phyloP scores from a whole-genome alignment of 2,888 invertebrate species.

The Ormyrus thymus region DNA sequence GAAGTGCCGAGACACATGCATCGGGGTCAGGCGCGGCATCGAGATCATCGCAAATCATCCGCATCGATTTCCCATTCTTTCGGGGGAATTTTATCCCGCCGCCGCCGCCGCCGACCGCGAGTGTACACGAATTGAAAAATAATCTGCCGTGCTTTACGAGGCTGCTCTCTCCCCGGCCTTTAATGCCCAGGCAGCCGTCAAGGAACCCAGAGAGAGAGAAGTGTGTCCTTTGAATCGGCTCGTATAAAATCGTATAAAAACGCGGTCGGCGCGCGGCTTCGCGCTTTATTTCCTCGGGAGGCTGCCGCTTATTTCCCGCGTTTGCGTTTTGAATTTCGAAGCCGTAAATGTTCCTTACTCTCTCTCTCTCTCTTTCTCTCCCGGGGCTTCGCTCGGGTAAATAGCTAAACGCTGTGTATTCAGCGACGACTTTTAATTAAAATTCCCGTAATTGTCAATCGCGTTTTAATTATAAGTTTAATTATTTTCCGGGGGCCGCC shows the following conservation, averaged over 20 bases:
- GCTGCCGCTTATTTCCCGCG: slow-evolving; percentile 11
- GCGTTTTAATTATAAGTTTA: slow-evolving; percentile 6
- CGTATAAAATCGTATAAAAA: slow-evolving; percentile 50
- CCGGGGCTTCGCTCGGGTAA: too few relatives aligned
- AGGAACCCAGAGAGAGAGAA: background rate
- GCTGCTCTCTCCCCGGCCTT: background rate
- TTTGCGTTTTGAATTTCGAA: slow-evolving; percentile 34
- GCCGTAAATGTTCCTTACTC: slow-evolving; percentile 14
- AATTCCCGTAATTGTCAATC: background rate
- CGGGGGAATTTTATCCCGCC: slow-evolving; percentile 17
- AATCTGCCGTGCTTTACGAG: slow-evolving; percentile 36
- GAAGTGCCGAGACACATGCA: slow-evolving; percentile 38
- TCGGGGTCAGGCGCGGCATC: slow-evolving; percentile 20
- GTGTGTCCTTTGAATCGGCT: slow-evolving; percentile 20
- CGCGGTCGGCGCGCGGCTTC: slow-evolving; percentile 22
- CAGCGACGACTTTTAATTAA: background rate
- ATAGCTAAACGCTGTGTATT: background rate
- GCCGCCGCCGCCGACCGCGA: background rate
- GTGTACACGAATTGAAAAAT: slow-evolving; percentile 42
- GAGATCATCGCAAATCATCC: slow-evolving; percentile 53
- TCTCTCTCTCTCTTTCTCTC: too few relatives aligned
- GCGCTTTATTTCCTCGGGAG: slow-evolving; percentile 31
- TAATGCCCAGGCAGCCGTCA: background rate
- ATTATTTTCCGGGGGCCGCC: background rate
- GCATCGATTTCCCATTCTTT: slow-evolving; percentile 49